Base-by-base conservation (phyloP, 2,888 invertebrate genomes). In the Dugesia japonica region DNA sequence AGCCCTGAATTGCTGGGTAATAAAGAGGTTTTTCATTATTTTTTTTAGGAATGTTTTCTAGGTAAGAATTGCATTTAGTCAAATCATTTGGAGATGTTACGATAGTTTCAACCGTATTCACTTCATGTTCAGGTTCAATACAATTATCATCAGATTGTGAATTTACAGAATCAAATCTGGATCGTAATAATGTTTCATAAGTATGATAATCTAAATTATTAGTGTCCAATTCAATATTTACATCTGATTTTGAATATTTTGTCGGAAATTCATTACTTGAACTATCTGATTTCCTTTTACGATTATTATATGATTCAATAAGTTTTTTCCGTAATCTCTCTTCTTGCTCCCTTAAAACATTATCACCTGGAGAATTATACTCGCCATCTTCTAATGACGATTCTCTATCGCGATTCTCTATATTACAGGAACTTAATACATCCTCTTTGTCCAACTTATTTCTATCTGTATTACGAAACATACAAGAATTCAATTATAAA, bases 1-100 rank as follows among this genome's bases (percentile, higher is more conserved):
- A 98, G 42, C 97, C 92, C 87, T 28, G 31, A n/a, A 72, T 31
- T 1, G 72, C 27, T 4, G 72, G 72, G 13, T 28, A 72, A 31
- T 72, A 72, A 28, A 26, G 23, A 7, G 72, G 72, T 31, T 72
- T 72, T 17, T 27, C 72, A 15, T 31, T 23, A n/a, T n/a, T n/a
- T n/a, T n/a, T n/a, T n/a, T n/a, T n/a, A 56, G n/a, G 20, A 4
- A 56, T 56, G 7, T 13, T 4, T 23, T 4, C n/a, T n/a, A 56
- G 17, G n/a, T 20, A 1, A 1, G 1, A 7, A 56, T 56, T 23
- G 4, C 4, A 4, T 4, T 56, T n/a, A 20, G 1, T 20, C n/a
- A 20, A n/a, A 4, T 56, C 56, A 4, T 4, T 20, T 4, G 4
- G n/a, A 20, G n/a, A 7, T n/a, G n/a, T 1, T 4, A 1, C n/a